Conservation (phyloP, 1,140 invertebrate species). For the Olivierus martensii region DNA sequence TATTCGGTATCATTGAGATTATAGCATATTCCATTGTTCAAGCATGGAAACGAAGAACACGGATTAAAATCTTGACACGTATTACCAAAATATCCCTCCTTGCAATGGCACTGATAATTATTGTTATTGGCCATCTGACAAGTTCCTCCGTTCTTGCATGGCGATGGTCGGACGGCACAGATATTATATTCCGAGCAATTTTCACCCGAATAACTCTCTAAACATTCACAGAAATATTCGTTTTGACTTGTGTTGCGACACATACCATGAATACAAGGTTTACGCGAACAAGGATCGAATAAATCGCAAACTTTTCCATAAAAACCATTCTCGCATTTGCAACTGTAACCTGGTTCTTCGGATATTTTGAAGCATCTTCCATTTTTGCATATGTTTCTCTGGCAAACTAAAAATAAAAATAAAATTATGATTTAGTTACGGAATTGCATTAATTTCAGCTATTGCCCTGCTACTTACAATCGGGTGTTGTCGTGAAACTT, state of each 20-base stretch:
- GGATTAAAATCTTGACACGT: conserved; percentile 84
- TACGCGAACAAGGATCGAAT: conserved; percentile 81
- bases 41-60: conserved; percentile 78
- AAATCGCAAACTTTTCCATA: conserved; percentile 50
- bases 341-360: conserved; percentile 44
- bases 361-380: conserved; percentile 13
- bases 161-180: conserved; percentile 35
- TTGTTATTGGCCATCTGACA: conserved; percentile 53
- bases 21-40: conserved; percentile 71
- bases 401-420: conserved; percentile 12
- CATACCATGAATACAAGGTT: conserved; percentile 75
- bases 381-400: conserved; percentile 13
- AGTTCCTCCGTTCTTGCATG: conserved; percentile 56
- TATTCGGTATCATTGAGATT: conserved; percentile 50
- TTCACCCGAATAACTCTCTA: conserved; percentile 51
- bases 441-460: no score
- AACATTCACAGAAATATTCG: conserved; percentile 65
- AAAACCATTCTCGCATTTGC: conserved; percentile 42
- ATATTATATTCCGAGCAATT: conserved; percentile 65
- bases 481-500: conserved; percentile 16
- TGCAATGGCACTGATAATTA: conserved; percentile 66
- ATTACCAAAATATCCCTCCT: conserved; percentile 16
- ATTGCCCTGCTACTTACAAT: conserved; percentile 17
- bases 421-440: no score
- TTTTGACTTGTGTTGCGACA: conserved; percentile 54